Conservation (phyloP, 2,888 invertebrate genomes). For the Eucera pruinosa region DNA sequence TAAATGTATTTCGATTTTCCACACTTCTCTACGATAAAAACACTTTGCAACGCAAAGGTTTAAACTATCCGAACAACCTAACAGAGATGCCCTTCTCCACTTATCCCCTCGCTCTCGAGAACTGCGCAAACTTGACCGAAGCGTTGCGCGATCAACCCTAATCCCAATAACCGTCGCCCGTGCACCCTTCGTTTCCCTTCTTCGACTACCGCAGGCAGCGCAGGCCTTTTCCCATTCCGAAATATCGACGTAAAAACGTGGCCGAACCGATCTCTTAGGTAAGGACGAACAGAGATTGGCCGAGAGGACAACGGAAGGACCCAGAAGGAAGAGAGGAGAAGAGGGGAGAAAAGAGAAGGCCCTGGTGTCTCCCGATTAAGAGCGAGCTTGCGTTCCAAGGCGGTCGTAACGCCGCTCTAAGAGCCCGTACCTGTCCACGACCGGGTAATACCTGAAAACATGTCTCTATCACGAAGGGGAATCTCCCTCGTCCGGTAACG, state of each 20-base stretch:
- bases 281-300: conserved; percentile 4
- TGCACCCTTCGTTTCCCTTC: background rate
- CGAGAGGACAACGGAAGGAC: no score
- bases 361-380: conserved; percentile 73
- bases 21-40: no score
- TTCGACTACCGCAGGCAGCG: background rate
- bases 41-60: no score
- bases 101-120: no score
- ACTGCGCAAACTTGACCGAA: no score
- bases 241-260: conserved; percentile 45
- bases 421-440: conserved; percentile 82
- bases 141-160: background rate
- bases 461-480: conserved; percentile 82
- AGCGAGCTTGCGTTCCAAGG: conserved; percentile 74
- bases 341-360: conserved; percentile 32
- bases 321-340: conserved; percentile 3
- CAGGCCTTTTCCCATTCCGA: conserved; percentile 13
- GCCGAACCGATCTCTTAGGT: conserved; percentile 31
- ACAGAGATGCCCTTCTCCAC: no score
- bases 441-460: conserved; percentile 83
- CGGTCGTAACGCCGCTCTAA: conserved; percentile 80
- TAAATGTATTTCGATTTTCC: no score
- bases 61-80: no score
- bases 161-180: background rate
- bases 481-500: conserved; percentile 80